These are phyloP conservation scores for Bombus pyrosoma DNA, from an alignment of 1,140 invertebrate species.

Conservation along the genomic window DNA sequence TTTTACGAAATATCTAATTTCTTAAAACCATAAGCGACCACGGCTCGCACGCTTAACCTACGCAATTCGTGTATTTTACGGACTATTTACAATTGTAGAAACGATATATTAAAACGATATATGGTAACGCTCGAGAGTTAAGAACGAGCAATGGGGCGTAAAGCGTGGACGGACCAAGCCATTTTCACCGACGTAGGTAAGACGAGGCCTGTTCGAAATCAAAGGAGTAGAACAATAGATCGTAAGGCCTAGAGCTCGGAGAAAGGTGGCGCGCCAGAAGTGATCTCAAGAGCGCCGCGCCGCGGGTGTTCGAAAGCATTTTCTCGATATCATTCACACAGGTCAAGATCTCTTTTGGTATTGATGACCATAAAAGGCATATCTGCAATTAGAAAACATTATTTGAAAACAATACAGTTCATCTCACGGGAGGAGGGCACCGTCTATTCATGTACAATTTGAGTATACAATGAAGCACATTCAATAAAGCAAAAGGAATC, in stretches of 20 bases:
- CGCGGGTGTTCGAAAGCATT: not conserved
- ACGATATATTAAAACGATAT: constrained; percentile 45
- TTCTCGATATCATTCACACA: not conserved
- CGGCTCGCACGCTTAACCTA: constrained; percentile 6
- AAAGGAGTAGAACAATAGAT: constrained; percentile 7
- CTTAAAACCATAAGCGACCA: not conserved
- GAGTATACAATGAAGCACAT: constrained; percentile 42
- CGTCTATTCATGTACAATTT: constrained; percentile 34
- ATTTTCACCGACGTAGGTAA: not conserved
- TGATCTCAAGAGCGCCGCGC: not conserved
- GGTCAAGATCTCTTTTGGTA: not conserved
- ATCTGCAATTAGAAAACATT: constrained; percentile 56
- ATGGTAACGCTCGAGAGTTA: constrained; percentile 11
- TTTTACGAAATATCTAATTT: not conserved
- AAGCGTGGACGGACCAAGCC: not conserved
- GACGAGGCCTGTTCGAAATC: not conserved
- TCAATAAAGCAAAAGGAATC: constrained; percentile 59
- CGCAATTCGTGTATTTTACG: constrained; percentile 20
- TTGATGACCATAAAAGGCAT: constrained; percentile 25
- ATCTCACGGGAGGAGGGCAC: not conserved
- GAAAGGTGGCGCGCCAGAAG: not conserved
- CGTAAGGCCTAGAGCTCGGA: not conserved
- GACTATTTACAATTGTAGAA: constrained; percentile 50
- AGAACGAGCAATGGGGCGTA: not conserved
- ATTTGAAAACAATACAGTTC: constrained; percentile 47